Percentiles rank a stretch among this genome's conserved stretches.
These are phyloP conservation scores for Sebastes fasciatus DNA, from an alignment of 2,113 vertebrate genomes.

Conservation along the genomic window DNA sequence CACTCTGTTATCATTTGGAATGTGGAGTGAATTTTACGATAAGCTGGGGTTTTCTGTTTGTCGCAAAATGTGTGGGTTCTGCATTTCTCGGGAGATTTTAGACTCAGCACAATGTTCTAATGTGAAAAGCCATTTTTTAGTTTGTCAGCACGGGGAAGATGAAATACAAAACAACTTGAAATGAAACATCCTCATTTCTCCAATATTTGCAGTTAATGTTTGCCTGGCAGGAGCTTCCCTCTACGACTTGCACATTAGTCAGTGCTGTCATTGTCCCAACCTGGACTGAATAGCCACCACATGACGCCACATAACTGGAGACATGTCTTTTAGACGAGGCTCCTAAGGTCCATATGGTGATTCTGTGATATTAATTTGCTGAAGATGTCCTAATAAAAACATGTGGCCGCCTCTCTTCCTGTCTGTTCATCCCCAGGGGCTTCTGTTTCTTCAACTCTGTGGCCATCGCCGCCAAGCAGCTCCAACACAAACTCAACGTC, in stretches of 20 bases:
- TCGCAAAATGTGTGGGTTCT: conserved; percentile 49
- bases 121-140: conserved; percentile 29
- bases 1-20: conserved; percentile 46
- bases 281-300: conserved; percentile 46
- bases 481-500: conserved; percentile 86
- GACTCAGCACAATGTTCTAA: conserved; percentile 40
- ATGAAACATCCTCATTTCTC: conserved; percentile 30
- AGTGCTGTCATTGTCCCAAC: conserved; percentile 45
- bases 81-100: conserved; percentile 36
- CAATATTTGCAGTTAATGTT: conserved; percentile 50
- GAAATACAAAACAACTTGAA: conserved; percentile 28
- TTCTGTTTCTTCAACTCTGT: conserved; percentile 97
- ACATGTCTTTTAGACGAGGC: conserved; percentile 50
- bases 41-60: conserved; percentile 43
- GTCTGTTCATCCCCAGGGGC: conserved; percentile 85
- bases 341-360: conserved; percentile 63
- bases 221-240: conserved; percentile 44
- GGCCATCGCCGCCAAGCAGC: conserved; percentile 91
- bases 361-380: conserved; percentile 60
- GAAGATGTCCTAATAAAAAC: conserved; percentile 67
- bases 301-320: conserved; percentile 20
- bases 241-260: conserved; percentile 24
- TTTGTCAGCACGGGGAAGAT: conserved; percentile 51
- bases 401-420: conserved; percentile 66
- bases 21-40: conserved; percentile 50